Evolutionary conservation across 2,797 vertebrate species (phyloP), one percentile per base, ranked within the genome.

Genomic region (Erethizon dorsatum): DNA sequence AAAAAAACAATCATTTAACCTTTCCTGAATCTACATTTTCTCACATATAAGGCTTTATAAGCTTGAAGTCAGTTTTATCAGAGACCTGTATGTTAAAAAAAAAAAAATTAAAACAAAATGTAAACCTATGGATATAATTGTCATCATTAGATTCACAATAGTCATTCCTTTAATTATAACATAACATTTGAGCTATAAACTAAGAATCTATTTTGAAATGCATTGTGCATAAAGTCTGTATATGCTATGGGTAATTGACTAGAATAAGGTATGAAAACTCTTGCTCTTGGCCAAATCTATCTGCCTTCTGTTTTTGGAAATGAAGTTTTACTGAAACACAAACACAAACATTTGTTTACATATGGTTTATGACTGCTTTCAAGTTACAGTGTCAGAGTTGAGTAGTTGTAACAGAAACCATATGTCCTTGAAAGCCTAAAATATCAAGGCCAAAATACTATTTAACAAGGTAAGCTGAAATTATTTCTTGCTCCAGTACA

Each of bases 61-160:
- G 28, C 0, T 61, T 84, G 28, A 89, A 87, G 26, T 80, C 13
- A 41, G 15, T 94, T 92, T 92, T 24, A 24, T 69, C 65, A 45
- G 41, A 59, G 17, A 80, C 6, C 1, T 69, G 0, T 14, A 78
- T 65, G 13, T 47, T 54, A 56, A 80, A 87, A 93, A 41, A 41
- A 41, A 41, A 41, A 90, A 47, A 86, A 45, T 56, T 24, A 93
- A 65, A 96, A 41, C 8, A 85, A 94, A 96, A 54, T 95, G 1
- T 88, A 92, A 91, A 91, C 2, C 22, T 85, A 18, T 94, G 59
- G 12, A 26, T 87, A 79, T 28, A 73, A 92, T 57, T 90, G 91
- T n/a, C 13, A 91, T 47, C 79, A 56, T 80, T 86, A 41, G 1
- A 88, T 24, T 86, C 24, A 77, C 45, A 90, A 88, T 31, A 88